Evolutionary conservation across 2,113 vertebrate genomes (phyloP), one percentile per base, ranked within the genome.

Genomic region (Rana temporaria): DNA sequence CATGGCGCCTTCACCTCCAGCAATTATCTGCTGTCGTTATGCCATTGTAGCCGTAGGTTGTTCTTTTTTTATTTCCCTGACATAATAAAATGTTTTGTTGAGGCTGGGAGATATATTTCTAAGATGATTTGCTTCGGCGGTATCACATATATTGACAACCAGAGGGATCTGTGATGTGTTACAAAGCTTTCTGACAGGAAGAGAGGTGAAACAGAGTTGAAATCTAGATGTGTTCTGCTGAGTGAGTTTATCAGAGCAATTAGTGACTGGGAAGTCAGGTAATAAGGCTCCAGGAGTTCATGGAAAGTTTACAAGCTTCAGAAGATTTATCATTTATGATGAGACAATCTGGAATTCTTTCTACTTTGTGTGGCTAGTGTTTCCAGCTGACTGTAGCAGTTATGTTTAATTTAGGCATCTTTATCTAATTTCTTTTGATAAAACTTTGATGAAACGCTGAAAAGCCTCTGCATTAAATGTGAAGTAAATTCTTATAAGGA

Each of bases 371-470:
- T 65, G 52, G 80, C 60, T 82, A 57, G 60, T 82, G 63, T 68
- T 76, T 83, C 71, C 38, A 76, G 81, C 81, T 83, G 80, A 82
- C 63, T 75, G 62, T 67, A 83, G 72, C 81, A 60, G 62, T 82
- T 82, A 82, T 82, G 80, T 82, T 82, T 82, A 82, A 82, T 83
- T 83, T 83, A 83, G 81, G 30, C 59, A 68, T 76, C 62, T 83
- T 83, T 83, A 83, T 83, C 63, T 83, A 76, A 83, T 83, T 76
- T 83, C 62, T 64, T 83, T 83, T 83, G 80, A 82, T 82, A 73
- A 82, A 76, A 83, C 81, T 75, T 82, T 82, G 81, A 82, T 83
- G 81, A 83, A 75, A 82, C 34, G 63, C 52, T 76, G 71, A 55
- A 48, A 60, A 52, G 81, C 81, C 48, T 76, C 72, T 24, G 63